Percentiles rank a stretch among this genome's conserved stretches.
phyloP scores from a whole-genome alignment of 2,888 invertebrate species.

The Lycocerus yunnanus region DNA sequence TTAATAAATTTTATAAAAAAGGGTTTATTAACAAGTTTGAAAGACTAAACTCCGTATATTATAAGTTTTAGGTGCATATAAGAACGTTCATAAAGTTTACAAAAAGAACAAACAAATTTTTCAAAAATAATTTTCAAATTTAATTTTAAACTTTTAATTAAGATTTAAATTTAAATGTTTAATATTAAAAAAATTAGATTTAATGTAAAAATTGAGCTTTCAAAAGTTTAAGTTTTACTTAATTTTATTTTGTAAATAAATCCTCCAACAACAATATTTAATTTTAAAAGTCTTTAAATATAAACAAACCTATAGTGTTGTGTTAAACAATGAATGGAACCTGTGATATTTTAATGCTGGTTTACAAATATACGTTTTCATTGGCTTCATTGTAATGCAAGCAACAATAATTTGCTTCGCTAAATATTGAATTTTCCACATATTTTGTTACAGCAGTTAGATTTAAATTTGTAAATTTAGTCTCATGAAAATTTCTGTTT shows the following conservation, averaged over 20 bases:
- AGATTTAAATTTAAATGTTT: no score
- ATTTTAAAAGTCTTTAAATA: background rate
- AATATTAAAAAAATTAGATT: no score
- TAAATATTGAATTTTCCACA: background rate
- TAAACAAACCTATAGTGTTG: background rate
- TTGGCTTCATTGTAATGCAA: background rate
- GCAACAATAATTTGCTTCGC: background rate
- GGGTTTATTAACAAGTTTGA: background rate
- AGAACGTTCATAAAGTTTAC: background rate
- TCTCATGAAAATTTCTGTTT: background rate
- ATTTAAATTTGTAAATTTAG: background rate
- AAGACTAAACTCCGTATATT: background rate
- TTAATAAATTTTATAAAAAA: background rate
- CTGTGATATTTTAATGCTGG: background rate
- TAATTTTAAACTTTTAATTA: no score
- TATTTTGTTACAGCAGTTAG: background rate
- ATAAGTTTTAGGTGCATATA: background rate
- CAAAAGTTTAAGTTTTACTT: background rate
- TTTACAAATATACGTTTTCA: background rate
- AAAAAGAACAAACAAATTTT: background rate
- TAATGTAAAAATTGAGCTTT: no score
- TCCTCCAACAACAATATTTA: background rate
- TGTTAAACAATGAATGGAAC: background rate
- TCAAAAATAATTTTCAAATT: background rate
- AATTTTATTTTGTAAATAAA: background rate